These are phyloP conservation scores for Watsonalla binaria DNA, from an alignment of 2,888 invertebrate species.

Conservation along the genomic window DNA sequence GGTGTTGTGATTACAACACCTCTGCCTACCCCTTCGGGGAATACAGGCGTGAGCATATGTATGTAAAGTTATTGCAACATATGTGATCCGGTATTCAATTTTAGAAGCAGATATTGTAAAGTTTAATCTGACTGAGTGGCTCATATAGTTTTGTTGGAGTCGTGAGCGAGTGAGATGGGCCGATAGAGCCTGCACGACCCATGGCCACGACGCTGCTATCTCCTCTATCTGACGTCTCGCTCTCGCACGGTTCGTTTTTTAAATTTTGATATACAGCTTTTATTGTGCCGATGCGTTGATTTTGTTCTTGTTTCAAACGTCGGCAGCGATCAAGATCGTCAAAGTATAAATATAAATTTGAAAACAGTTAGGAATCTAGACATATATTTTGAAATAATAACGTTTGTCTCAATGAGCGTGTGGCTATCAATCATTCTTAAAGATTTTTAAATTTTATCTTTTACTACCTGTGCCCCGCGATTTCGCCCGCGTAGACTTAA, in stretches of 20 bases:
- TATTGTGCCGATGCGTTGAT: slow-evolving; percentile 29
- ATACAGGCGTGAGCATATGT: too few species aligned
- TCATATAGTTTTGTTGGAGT: slow-evolving; percentile 32
- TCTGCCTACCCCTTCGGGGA: too few species aligned
- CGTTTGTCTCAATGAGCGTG: too few species aligned
- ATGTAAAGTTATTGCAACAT: too few species aligned
- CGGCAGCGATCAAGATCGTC: slow-evolving; percentile 8
- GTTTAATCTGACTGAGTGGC: slow-evolving; percentile 26
- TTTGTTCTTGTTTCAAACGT: slow-evolving; percentile 18
- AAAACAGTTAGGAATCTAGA: too few species aligned
- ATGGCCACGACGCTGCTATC: slow-evolving; percentile 40
- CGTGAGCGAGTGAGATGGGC: slow-evolving; percentile 40
- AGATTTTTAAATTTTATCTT: too few species aligned
- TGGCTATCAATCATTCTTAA: too few species aligned
- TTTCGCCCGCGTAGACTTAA: too few species aligned
- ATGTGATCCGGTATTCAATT: slow-evolving; percentile 13
- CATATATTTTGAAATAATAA: too few species aligned
- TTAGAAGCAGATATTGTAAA: slow-evolving; percentile 23
- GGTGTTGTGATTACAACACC: too few species aligned
- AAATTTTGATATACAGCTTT: slow-evolving; percentile 38
- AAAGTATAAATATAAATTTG: too few species aligned
- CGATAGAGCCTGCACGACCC: slow-evolving; percentile 36
- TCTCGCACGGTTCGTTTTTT: slow-evolving; percentile 30
- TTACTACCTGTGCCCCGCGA: too few species aligned
- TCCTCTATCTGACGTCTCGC: slow-evolving; percentile 39